Percentiles rank a stretch among this genome's conserved stretches.
These are phyloP conservation scores for Lymantria dispar DNA, from an alignment of 2,888 invertebrate genomes.

Conservation along the genomic window DNA sequence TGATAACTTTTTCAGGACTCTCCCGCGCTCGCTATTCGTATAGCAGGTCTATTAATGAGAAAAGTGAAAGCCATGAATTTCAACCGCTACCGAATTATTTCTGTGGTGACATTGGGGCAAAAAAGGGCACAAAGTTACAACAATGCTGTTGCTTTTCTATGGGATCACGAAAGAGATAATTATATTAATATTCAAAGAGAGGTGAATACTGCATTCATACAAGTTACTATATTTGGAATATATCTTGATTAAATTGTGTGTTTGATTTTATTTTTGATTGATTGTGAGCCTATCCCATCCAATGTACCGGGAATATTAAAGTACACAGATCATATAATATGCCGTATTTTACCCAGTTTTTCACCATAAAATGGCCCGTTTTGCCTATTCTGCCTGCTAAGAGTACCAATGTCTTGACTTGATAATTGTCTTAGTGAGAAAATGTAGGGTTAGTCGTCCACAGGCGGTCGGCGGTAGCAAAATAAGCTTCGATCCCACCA, in stretches of 20 bases:
- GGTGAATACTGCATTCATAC: constrained; percentile 50
- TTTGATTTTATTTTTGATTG: no score
- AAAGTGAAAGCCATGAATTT: constrained; percentile 50
- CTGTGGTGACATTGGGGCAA: constrained; percentile 60
- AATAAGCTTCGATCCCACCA: no score
- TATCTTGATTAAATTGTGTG: constrained; percentile 50
- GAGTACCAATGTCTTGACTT: no score
- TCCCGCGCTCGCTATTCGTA: constrained; percentile 44
- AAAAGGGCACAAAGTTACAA: constrained; percentile 65
- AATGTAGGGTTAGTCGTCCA: no score
- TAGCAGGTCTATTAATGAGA: constrained; percentile 60
- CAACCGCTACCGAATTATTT: constrained; percentile 59
- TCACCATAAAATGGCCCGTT: no score
- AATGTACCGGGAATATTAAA: no score
- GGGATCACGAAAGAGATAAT: constrained; percentile 59
- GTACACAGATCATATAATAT: no score
- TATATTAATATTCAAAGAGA: constrained; percentile 51
- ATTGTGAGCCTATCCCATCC: no score
- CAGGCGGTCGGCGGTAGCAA: no score
- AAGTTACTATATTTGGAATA: constrained; percentile 63
- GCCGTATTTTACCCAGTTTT: no score
- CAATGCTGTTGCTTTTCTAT: constrained; percentile 64
- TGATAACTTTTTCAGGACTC: constrained; percentile 44
- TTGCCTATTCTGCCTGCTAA: no score
- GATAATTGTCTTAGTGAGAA: no score